These are phyloP conservation scores for Peromyscus aztecus DNA, from an alignment of 2,797 vertebrate species.

Conservation along the genomic window DNA sequence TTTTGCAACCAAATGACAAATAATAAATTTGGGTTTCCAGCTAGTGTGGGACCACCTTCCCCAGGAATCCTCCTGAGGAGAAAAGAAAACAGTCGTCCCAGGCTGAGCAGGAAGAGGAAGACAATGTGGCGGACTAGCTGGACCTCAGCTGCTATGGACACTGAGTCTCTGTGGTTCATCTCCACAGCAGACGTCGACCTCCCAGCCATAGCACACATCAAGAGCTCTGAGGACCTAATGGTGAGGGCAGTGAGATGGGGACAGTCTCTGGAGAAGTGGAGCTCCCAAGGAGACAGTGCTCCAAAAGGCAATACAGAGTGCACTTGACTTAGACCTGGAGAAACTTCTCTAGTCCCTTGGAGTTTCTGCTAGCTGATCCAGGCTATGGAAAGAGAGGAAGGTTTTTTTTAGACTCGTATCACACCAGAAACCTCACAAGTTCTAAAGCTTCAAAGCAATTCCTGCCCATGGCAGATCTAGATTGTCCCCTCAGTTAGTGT, in stretches of 20 bases:
- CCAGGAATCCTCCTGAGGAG: neutral
- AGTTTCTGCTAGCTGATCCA: neutral
- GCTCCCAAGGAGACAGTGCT: neutral
- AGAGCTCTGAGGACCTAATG: no score
- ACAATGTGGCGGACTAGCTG: rapidly evolving
- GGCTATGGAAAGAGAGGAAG: neutral
- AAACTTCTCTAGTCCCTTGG: neutral
- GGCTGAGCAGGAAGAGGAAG: neutral
- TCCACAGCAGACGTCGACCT: neutral
- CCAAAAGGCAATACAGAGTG: neutral
- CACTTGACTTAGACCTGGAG: neutral
- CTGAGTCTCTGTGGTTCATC: neutral
- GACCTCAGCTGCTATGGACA: neutral
- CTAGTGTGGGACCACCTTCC: neutral
- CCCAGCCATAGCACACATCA: neutral
- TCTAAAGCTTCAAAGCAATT: neutral
- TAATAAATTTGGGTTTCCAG: neutral
- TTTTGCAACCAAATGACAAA: slow-evolving; percentile 11
- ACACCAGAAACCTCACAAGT: neutral
- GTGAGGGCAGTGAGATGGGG: neutral
- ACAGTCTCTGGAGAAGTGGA: neutral
- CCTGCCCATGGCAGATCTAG: neutral
- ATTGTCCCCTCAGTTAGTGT: neutral
- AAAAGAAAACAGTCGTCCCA: neutral
- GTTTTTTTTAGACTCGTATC: neutral